Conservation (phyloP, 1,140 invertebrate species). For the Spodoptera litura region DNA sequence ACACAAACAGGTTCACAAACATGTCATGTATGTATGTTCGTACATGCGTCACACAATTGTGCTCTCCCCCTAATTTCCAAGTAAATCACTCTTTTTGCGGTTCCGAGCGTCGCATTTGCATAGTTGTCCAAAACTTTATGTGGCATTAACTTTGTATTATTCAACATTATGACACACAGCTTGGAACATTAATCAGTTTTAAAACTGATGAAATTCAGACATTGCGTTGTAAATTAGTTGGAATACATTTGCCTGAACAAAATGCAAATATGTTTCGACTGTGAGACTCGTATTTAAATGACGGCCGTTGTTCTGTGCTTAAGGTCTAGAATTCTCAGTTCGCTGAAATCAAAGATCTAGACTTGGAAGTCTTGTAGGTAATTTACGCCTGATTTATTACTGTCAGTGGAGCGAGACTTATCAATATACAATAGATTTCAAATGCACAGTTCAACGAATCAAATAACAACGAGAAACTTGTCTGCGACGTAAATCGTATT, state of each 20-base stretch:
- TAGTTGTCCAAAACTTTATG: conserved; percentile 36
- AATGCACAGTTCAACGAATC: conserved; percentile 1
- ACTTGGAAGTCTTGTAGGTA: neutral
- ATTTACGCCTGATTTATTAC: conserved; percentile 1
- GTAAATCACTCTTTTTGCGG: conserved; percentile 38
- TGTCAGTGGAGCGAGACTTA: neutral
- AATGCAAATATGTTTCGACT: conserved; percentile 43
- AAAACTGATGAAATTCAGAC: conserved; percentile 40
- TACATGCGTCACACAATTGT: conserved; percentile 1
- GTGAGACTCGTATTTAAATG: conserved; percentile 38
- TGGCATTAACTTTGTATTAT: conserved; percentile 38
- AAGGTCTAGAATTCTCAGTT: conserved; percentile 5
- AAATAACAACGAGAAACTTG: neutral
- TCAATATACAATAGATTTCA: conserved; percentile 8
- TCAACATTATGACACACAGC: conserved; percentile 27
- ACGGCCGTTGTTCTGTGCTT: neutral
- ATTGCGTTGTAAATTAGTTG: conserved; percentile 27
- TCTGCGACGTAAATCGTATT: neutral
- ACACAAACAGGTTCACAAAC: no score
- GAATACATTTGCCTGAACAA: conserved; percentile 41
- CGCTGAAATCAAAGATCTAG: neutral
- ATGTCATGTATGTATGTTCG: neutral
- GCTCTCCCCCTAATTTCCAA: conserved; percentile 14
- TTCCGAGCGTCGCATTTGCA: conserved; percentile 35
- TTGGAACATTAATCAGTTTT: conserved; percentile 36